Base-by-base conservation (phyloP, 1,140 invertebrate genomes). In the Drosophila kikkawai region DNA sequence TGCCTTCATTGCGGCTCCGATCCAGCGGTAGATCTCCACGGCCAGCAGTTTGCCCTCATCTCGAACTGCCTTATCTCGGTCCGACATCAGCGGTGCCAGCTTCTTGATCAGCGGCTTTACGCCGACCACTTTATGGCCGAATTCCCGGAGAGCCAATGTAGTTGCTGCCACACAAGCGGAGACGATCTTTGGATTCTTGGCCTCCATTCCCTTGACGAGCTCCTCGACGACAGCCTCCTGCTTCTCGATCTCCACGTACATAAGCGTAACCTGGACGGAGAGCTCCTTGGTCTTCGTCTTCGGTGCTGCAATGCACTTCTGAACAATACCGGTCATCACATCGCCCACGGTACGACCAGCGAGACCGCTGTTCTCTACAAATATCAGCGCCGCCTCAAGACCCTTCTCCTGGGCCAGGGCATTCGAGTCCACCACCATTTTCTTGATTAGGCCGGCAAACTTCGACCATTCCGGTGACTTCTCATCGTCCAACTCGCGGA, bases 171-270 rank as follows among this genome's bases (percentile, higher is more conserved):
- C 95, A 93, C 97, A 98, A 0, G 96, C 97, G 4, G 96, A 93
- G 6, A 98, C 96, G 74, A 99, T 97, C 94, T 99, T 99, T 1
- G 98, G 98, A 93, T 99, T 98, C 93, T 99, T 99, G 65, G 96
- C 96, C 78, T 98, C 98, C 92, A 98, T 96, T 32, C 98, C 98
- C 94, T 98, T 99, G 5, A 98, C 93, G 7, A 99, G 93, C 93
- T 99, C 98, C 87, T 99, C 98, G 92, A 97, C 94, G 1, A 98
- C 97, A 42, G 95, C 93, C 80, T 99, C 98, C 73, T 97, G 96
- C 93, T 99, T 99, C 91, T 99, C 98, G 80, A 99, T 98, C 94
- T 99, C 98, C 81, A 99, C 95, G 91, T 97, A 99, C 97, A 99
- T 98, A 48, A 99, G 94, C 3, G 96, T 95, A 61, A 99, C 96